Evolutionary conservation across 2,888 invertebrate species (phyloP).

Genomic region (Uropetala carovei): DNA sequence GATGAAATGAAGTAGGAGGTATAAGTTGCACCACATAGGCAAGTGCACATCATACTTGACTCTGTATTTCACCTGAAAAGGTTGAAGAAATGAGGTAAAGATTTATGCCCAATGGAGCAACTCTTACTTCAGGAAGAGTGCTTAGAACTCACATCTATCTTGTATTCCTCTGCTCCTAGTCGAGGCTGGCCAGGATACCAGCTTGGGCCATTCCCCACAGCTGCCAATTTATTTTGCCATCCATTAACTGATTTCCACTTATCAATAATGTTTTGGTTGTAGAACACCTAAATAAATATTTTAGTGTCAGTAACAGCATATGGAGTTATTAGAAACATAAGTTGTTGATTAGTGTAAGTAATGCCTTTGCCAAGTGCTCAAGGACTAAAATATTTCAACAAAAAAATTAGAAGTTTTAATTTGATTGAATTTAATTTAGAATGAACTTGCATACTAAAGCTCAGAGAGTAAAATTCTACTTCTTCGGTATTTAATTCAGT

Average conservation of each 20-base stretch:
- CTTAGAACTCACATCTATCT: slow-evolving; percentile 82
- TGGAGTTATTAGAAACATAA: no score
- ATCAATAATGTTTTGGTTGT: slow-evolving; percentile 82
- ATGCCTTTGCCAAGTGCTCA: no score
- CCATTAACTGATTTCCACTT: slow-evolving; percentile 79
- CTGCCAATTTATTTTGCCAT: slow-evolving; percentile 82
- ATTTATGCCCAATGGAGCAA: neutral
- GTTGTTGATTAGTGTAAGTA: no score
- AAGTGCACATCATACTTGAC: slow-evolving; percentile 83
- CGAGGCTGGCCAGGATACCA: slow-evolving; percentile 89
- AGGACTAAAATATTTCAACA: no score
- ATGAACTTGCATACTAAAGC: no score
- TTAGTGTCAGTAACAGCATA: no score
- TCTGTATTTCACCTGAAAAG: slow-evolving; percentile 79
- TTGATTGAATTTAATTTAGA: no score
- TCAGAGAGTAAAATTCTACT: no score
- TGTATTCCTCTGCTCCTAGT: slow-evolving; percentile 85
- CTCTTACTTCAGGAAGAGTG: neutral
- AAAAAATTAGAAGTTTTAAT: no score
- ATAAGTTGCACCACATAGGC: slow-evolving; percentile 82
- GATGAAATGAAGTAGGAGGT: slow-evolving; percentile 82
- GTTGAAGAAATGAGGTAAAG: neutral
- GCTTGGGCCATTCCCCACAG: slow-evolving; percentile 90
- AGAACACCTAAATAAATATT: slow-evolving; percentile 80
- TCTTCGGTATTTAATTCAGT: no score